Percentiles rank a stretch among this genome's conserved stretches.
These are phyloP conservation scores for Cebidichthys violaceus DNA, from an alignment of 2,113 vertebrate genomes.

Conservation along the genomic window DNA sequence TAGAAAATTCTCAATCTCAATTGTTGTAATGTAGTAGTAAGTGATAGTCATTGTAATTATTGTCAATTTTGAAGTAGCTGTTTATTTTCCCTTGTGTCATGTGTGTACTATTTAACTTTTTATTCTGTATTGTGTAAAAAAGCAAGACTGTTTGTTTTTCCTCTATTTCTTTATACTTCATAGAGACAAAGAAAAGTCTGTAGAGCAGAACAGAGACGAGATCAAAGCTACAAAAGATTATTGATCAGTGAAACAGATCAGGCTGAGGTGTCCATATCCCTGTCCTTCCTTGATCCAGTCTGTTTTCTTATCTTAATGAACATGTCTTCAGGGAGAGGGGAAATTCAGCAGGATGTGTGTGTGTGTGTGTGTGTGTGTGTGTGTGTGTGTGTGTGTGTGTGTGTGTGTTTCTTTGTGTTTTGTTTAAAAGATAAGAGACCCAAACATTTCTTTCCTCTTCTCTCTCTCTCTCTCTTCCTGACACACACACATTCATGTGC, in stretches of 20 bases:
- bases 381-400: background rate
- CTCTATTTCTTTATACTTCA: constrained; percentile 25
- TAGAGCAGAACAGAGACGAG: constrained; percentile 37
- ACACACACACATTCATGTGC: background rate
- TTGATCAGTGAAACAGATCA: constrained; percentile 61
- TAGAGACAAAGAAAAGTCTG: constrained; percentile 38
- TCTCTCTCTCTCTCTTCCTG: constrained; percentile 1
- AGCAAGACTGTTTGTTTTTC: constrained; percentile 16
- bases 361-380: background rate
- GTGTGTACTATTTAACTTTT: background rate
- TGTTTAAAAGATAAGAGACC: background rate
- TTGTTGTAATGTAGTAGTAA: background rate
- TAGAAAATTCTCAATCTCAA: background rate
- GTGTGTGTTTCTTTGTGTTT: background rate
- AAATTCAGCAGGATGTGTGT: constrained; percentile 14
- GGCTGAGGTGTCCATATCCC: constrained; percentile 25
- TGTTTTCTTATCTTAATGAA: constrained; percentile 38
- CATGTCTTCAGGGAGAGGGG: constrained; percentile 11
- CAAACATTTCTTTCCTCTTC: background rate
- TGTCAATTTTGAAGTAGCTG: background rate
- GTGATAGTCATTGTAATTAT: background rate
- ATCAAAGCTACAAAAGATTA: constrained; percentile 68
- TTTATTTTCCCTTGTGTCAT: background rate
- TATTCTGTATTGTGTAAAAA: background rate
- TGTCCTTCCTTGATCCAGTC: constrained; percentile 38